These are phyloP conservation scores for Apantesis nais DNA, from an alignment of 2,888 invertebrate genomes.

Conservation along the genomic window DNA sequence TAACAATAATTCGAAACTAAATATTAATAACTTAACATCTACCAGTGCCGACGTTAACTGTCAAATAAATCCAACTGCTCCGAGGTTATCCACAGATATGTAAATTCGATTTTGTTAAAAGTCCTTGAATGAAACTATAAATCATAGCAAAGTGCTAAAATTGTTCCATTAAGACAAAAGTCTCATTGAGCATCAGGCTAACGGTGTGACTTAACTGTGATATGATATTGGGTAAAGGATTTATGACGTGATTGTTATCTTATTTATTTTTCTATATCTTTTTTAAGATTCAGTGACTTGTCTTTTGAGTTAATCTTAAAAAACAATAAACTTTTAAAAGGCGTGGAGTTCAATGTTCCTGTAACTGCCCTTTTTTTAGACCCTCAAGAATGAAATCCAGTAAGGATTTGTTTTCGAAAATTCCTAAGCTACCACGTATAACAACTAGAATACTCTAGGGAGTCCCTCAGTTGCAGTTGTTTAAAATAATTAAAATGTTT, in stretches of 20 bases:
- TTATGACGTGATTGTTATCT: neutral
- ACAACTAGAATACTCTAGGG: too few species aligned
- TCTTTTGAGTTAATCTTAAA: too few species aligned
- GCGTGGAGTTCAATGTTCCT: too few species aligned
- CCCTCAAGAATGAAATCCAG: too few species aligned
- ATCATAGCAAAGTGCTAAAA: conserved; percentile 36
- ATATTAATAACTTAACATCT: neutral
- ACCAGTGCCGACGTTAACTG: conserved; percentile 9
- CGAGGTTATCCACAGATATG: conserved; percentile 33
- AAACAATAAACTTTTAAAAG: too few species aligned
- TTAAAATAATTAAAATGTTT: neutral
- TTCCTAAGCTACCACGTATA: too few species aligned
- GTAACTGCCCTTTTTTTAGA: too few species aligned
- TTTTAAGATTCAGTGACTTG: too few species aligned
- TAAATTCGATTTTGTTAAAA: conserved; percentile 52
- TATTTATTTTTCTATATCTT: neutral
- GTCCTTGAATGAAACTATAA: conserved; percentile 41
- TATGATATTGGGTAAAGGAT: neutral
- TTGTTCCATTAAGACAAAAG: conserved; percentile 21
- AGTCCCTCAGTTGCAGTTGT: too few species aligned
- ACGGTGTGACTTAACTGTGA: neutral
- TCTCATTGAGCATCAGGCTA: neutral
- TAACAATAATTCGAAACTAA: neutral
- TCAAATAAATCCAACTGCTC: conserved; percentile 46
- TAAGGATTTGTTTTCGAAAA: neutral